Conservation (phyloP, 2,113 vertebrate species). For the Pipra filicauda region DNA sequence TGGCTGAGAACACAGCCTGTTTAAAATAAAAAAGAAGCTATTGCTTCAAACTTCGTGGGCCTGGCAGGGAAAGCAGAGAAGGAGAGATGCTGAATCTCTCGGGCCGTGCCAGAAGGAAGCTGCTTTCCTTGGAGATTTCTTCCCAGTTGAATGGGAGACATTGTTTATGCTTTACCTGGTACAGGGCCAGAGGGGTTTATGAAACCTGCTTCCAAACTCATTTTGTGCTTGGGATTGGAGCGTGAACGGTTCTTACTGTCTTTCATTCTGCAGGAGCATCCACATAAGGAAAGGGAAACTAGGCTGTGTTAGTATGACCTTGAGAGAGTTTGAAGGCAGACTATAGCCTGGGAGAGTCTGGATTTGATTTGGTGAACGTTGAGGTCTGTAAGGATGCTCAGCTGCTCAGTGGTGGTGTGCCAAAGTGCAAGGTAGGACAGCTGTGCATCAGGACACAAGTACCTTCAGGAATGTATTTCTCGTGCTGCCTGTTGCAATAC, state of each 20-base stretch:
- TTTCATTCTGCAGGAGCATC: not conserved
- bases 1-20: conserved; percentile 43
- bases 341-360: not conserved
- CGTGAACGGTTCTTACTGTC: not conserved
- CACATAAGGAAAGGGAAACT: not conserved
- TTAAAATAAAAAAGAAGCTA: conserved; percentile 7
- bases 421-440: not conserved
- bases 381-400: not conserved
- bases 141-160: not conserved
- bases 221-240: not conserved
- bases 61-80: conserved; percentile 33
- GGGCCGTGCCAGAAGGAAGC: conserved; percentile 31
- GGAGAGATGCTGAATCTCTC: not conserved
- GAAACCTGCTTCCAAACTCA: not conserved
- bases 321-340: not conserved
- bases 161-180: conserved; percentile 22
- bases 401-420: not conserved
- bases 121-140: conserved; percentile 44
- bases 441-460: not conserved
- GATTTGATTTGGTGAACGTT: fast-evolving
- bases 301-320: not conserved
- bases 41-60: conserved; percentile 47
- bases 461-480: not conserved
- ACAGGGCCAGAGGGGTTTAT: not conserved
- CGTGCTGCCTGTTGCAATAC: not conserved